Base-by-base conservation (phyloP, 2,888 invertebrate genomes). In the Leucophora obtusa region DNA sequence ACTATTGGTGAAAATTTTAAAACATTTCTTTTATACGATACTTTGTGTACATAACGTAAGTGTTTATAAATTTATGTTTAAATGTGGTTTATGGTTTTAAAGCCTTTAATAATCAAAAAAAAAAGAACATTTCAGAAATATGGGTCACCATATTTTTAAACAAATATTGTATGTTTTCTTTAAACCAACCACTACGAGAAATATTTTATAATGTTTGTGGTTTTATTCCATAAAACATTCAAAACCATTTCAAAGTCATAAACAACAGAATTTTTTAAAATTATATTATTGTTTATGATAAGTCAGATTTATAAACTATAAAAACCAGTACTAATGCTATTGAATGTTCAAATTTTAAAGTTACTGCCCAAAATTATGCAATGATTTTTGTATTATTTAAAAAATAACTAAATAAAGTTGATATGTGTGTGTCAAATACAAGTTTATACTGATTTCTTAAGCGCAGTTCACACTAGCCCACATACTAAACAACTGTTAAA, bases 311-410 rank as follows among this genome's bases (percentile, higher is more conserved):
- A n/a, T 47, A n/a, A n/a, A n/a, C n/a, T 28, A 28, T n/a, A 47
- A n/a, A 47, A n/a, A 47, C 4, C 14, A 6, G 43, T 47, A 47
- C n/a, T 60, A 21, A 53, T 14, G n/a, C 2, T 11, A 51, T 28
- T 11, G 14, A 17, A 11, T 10, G 11, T 10, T 62, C 24, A 71
- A 66, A 28, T 62, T 71, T 71, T 53, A 53, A 58, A 38, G n/a
- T 35, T 11, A 33, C 38, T 5, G 69, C 73, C 79, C 65, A 4
- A 79, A 69, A 73, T 43, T 69, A 73, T n/a, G 47, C 72, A 50
- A 63, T 35, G 14, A 1, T 11, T 62, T 28, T 59, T 50, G 11
- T 59, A 14, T 3, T 59, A 38, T 24, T 38, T 10, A 9, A 15
- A 74, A 18, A 8, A 15, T n/a, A 50, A 33, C 11, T 9, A 6